Evolutionary conservation across 2,888 invertebrate genomes (phyloP).

Genomic region (Candidula unifasciata): DNA sequence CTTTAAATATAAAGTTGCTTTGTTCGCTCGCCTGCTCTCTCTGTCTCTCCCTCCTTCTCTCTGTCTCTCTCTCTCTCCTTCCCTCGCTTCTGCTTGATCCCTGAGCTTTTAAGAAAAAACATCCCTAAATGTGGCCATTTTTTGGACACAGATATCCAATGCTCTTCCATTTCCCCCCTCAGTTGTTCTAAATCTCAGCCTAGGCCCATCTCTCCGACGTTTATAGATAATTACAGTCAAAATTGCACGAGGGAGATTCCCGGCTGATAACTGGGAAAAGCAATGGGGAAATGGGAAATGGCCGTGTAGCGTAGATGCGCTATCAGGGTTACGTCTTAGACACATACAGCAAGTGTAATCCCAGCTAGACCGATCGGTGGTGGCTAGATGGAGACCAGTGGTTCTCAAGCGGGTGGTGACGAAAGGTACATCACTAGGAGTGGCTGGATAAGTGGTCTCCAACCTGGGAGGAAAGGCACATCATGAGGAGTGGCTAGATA

Average conservation of each 20-base stretch:
- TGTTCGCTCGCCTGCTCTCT: neutral
- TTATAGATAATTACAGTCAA: constrained; percentile 20
- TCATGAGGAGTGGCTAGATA: no score
- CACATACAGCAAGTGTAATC: neutral
- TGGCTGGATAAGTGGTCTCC: no score
- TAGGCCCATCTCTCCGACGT: neutral
- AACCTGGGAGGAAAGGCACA: no score
- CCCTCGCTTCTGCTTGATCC: neutral
- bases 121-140: neutral
- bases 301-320: neutral
- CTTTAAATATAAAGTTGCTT: neutral
- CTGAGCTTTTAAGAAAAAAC: neutral
- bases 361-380: no score
- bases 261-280: constrained; percentile 4
- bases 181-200: neutral
- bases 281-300: neutral
- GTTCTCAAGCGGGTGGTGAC: no score
- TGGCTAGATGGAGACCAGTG: no score
- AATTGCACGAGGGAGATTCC: neutral
- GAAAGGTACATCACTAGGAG: no score
- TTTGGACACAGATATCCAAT: neutral
- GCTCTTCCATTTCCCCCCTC: neutral
- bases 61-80: no score
- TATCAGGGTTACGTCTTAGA: neutral
- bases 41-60: neutral